Evolutionary conservation across 2,797 vertebrate genomes (phyloP).

Genomic region (Myotis planiceps): DNA sequence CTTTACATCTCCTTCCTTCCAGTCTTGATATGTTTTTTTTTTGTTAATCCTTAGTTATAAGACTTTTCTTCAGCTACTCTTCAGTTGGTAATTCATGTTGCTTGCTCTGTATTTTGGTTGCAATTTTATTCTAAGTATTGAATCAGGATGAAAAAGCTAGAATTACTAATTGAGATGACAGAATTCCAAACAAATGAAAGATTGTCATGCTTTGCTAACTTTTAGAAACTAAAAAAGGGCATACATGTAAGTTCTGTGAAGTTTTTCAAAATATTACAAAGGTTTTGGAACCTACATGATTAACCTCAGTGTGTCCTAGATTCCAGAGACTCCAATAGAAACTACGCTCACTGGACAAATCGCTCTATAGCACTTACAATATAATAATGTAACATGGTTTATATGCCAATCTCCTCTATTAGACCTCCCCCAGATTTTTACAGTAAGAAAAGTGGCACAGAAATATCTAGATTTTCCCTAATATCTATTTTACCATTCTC

Average conservation of each 20-base stretch:
- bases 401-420: not conserved
- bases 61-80: not conserved
- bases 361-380: not conserved
- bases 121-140: not conserved
- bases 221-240: not conserved
- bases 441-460: not conserved
- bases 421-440: not conserved
- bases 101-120: not conserved
- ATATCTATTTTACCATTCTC: not conserved
- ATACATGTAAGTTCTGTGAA: not conserved
- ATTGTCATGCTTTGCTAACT: not conserved
- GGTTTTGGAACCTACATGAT: not conserved
- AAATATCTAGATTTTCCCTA: not conserved
- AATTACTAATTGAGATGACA: slow-evolving; percentile 24
- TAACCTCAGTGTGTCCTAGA: not conserved
- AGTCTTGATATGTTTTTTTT: not conserved
- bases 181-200: not conserved
- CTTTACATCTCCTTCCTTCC: not conserved
- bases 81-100: not conserved
- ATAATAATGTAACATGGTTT: not conserved
- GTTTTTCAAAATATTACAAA: not conserved
- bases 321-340: not conserved
- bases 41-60: not conserved
- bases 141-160: not conserved
- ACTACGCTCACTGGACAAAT: not conserved